Conservation (phyloP, 2,888 invertebrate species). For the Alitta virens region DNA sequence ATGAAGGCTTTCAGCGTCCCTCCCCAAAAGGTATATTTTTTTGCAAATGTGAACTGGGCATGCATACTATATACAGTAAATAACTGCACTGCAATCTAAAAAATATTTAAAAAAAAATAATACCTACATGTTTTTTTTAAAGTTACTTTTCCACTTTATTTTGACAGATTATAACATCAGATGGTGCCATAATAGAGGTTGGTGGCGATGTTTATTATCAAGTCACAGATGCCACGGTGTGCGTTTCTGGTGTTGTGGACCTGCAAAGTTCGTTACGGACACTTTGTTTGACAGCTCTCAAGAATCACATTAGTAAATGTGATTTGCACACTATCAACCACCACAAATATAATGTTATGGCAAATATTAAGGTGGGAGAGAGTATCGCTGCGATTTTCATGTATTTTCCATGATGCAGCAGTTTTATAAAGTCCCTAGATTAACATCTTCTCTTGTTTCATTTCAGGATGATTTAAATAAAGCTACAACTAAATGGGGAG, state of each 20-base stretch:
- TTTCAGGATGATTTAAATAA: conserved; percentile 54
- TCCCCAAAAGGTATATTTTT: conserved; percentile 58
- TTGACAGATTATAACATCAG: conserved; percentile 26
- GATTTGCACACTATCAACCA: not conserved
- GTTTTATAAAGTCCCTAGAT: not conserved
- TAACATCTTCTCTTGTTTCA: not conserved
- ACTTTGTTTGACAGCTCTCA: conserved; percentile 54
- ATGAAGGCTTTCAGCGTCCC: conserved; percentile 59
- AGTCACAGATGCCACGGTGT: conserved; percentile 54
- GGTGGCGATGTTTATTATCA: conserved; percentile 57
- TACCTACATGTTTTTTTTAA: conserved; percentile 9
- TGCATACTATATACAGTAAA: too few species aligned
- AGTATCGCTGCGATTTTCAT: too few species aligned
- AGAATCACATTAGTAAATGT: conserved; percentile 47
- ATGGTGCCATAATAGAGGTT: conserved; percentile 57
- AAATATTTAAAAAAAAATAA: too few species aligned
- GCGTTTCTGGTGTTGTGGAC: conserved; percentile 56
- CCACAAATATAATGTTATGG: not conserved
- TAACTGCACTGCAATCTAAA: too few species aligned
- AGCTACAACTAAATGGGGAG: conserved; percentile 50
- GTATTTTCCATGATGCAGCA: too few species aligned
- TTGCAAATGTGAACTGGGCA: too few species aligned
- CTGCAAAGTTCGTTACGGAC: conserved; percentile 53
- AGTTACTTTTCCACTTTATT: too few species aligned
- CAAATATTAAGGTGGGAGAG: not conserved